These are phyloP conservation scores for Ammodytes dubius DNA, from an alignment of 2,113 vertebrate species.

Conservation along the genomic window DNA sequence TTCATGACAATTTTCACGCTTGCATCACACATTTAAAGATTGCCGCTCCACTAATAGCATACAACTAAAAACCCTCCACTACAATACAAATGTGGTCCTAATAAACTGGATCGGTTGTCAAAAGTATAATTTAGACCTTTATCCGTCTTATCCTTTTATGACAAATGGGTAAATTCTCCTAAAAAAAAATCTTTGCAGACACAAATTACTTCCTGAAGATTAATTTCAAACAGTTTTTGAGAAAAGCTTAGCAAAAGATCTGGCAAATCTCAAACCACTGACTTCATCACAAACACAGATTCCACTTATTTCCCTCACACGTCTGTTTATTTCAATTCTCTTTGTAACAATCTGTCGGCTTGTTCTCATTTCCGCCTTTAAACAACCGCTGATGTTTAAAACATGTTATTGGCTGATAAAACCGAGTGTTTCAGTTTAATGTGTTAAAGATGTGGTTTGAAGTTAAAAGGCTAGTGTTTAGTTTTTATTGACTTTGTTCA, in stretches of 20 bases:
- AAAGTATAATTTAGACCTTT: not conserved
- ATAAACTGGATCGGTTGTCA: too few relatives aligned
- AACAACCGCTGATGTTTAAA: conserved; percentile 17
- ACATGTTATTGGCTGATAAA: conserved; percentile 17
- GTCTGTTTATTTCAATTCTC: not conserved
- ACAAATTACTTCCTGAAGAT: not conserved
- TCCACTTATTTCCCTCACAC: not conserved
- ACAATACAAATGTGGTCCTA: too few relatives aligned
- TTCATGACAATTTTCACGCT: too few relatives aligned
- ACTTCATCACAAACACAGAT: not conserved
- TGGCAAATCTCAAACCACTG: not conserved
- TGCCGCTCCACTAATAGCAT: too few relatives aligned
- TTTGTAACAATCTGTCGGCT: not conserved
- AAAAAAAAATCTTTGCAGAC: not conserved
- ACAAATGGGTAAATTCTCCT: not conserved
- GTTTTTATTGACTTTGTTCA: conserved; percentile 22
- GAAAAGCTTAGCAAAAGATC: not conserved
- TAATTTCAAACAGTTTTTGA: not conserved
- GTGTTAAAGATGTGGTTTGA: conserved; percentile 46
- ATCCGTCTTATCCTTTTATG: too few relatives aligned
- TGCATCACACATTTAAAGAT: too few relatives aligned
- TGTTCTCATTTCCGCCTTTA: conserved; percentile 8
- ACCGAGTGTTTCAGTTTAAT: conserved; percentile 17
- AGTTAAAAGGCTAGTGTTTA: conserved; percentile 18
- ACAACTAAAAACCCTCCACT: too few relatives aligned